Evolutionary conservation across 1,140 invertebrate genomes (phyloP).

Genomic region (Heliconius congener): DNA sequence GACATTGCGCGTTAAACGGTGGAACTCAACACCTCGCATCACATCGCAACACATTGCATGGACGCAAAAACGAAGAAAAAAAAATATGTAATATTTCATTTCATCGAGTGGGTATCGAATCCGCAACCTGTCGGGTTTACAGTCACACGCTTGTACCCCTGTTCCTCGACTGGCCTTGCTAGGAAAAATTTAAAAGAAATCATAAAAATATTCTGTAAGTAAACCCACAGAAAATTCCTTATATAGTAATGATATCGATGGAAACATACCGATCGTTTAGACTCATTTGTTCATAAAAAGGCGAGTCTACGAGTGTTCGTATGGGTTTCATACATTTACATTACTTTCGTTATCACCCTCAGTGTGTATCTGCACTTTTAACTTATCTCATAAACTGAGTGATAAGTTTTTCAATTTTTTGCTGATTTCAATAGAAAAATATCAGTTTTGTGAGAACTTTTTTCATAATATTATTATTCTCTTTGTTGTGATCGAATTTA

Average conservation of each 20-base stretch:
- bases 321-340: constrained; percentile 12
- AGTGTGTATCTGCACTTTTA: constrained; percentile 22
- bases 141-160: no score
- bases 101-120: no score
- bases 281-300: constrained; percentile 8
- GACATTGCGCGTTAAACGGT: no score
- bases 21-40: no score
- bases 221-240: neutral
- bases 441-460: neutral
- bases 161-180: no score
- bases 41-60: no score
- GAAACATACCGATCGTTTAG: neutral
- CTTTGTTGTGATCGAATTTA: neutral
- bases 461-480: neutral
- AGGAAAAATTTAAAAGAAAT: no score
- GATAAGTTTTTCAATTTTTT: constrained; percentile 25
- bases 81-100: no score
- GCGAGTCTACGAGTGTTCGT: neutral
- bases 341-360: neutral
- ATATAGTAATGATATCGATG: neutral
- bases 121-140: no score
- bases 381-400: constrained; percentile 17
- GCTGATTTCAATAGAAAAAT: neutral
- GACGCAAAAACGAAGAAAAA: no score
- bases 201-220: neutral